A percentile compares a stretch with the other conserved stretches of the same genome.
Conservation (phyloP, 2,888 invertebrate genomes). For the Tinea trinotella region DNA sequence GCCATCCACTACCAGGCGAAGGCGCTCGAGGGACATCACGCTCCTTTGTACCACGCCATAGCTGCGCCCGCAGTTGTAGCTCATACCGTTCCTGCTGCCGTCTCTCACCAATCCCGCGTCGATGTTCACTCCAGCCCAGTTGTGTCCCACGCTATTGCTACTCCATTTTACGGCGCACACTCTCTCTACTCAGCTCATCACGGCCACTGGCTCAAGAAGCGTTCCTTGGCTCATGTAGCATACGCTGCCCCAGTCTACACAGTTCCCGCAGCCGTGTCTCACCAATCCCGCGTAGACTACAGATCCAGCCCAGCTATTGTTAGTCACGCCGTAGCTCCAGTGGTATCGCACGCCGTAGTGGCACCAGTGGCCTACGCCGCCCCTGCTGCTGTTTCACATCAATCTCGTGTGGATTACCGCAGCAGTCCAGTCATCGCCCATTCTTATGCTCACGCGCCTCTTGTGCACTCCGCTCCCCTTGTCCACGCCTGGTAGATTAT, state of each 20-base stretch:
- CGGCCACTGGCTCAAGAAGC: constrained; percentile 38
- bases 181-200: constrained; percentile 32
- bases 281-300: constrained; percentile 39
- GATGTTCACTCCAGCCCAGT: constrained; percentile 36
- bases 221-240: constrained; percentile 33
- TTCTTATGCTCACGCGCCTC: constrained; percentile 27
- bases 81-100: constrained; percentile 30
- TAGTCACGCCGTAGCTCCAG: constrained; percentile 28
- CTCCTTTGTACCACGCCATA: not conserved
- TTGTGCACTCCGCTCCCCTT: constrained; percentile 34
- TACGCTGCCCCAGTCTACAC: constrained; percentile 32
- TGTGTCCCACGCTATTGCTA: constrained; percentile 25
- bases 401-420: constrained; percentile 45
- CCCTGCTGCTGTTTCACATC: constrained; percentile 34
- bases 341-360: constrained; percentile 20
- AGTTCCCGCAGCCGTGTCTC: constrained; percentile 33
- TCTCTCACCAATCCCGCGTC: constrained; percentile 34
- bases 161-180: constrained; percentile 23
- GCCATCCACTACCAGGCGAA: constrained; percentile 63
- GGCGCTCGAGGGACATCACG: constrained; percentile 42
- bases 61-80: constrained; percentile 28
- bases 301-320: constrained; percentile 31
- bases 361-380: constrained; percentile 32
- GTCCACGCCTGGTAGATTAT: constrained; percentile 48
- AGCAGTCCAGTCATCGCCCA: constrained; percentile 43